Percentiles rank a stretch among this genome's conserved stretches.
Evolutionary conservation across 2,113 vertebrate species (phyloP).

Genomic region (Gambusia holbrooki): DNA sequence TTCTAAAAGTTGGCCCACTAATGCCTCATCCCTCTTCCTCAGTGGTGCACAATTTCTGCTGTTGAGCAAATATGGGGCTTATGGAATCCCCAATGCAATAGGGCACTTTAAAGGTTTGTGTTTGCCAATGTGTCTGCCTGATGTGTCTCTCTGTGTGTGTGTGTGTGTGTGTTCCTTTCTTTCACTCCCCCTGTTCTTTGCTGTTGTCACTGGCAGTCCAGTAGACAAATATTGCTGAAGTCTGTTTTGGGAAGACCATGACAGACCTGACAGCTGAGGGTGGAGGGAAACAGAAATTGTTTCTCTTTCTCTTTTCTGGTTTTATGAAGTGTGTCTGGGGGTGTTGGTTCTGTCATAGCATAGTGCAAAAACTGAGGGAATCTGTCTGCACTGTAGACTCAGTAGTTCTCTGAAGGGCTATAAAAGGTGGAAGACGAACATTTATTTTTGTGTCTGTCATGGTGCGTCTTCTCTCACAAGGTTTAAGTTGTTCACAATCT

Average conservation of each 20-base stretch:
- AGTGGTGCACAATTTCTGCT: constrained; percentile 54
- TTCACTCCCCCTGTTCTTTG: constrained; percentile 16
- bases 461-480: too few relatives aligned
- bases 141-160: background rate
- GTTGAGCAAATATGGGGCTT: constrained; percentile 58
- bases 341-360: background rate
- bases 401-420: too few relatives aligned
- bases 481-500: background rate
- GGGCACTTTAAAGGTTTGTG: constrained; percentile 74
- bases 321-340: constrained; percentile 19
- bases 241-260: constrained; percentile 36
- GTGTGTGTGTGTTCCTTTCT: constrained; percentile 18
- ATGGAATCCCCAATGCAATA: constrained; percentile 50
- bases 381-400: background rate
- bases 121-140: constrained; percentile 36
- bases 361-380: background rate
- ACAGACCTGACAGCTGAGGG: constrained; percentile 37
- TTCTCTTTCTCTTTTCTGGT: constrained; percentile 24
- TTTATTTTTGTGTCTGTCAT: too few relatives aligned
- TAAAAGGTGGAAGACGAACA: too few relatives aligned
- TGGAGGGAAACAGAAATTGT: constrained; percentile 4
- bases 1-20: constrained; percentile 20
- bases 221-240: constrained; percentile 33
- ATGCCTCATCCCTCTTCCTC: constrained; percentile 42
- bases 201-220: constrained; percentile 28